These are phyloP conservation scores for Plusia festucae DNA, from an alignment of 2,888 invertebrate species.

Conservation along the genomic window DNA sequence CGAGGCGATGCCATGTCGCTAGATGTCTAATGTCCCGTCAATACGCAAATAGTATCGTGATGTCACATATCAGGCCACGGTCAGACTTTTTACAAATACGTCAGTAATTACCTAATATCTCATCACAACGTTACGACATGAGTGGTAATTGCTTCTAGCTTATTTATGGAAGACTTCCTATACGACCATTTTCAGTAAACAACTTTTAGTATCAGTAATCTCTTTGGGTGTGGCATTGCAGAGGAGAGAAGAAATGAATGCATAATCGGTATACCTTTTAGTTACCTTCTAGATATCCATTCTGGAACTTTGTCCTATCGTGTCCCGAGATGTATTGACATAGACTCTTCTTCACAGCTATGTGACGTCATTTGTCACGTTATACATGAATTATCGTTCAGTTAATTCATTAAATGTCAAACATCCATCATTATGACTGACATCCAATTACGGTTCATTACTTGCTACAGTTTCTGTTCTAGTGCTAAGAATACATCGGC, in stretches of 20 bases:
- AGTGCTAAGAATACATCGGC: slow-evolving; percentile 12
- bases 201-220: not conserved
- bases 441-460: slow-evolving; percentile 23
- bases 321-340: not conserved
- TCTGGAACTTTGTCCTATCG: not conserved
- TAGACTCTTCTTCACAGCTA: not conserved
- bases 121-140: not conserved
- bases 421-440: slow-evolving; percentile 26
- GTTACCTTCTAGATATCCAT: not conserved
- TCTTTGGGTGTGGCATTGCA: not conserved
- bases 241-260: not conserved
- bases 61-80: slow-evolving; percentile 36
- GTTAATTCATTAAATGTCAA: slow-evolving; percentile 25
- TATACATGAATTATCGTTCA: not conserved
- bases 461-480: slow-evolving; percentile 8
- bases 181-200: not conserved
- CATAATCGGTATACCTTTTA: not conserved
- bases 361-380: not conserved
- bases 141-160: not conserved
- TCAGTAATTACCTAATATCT: slow-evolving; percentile 10
- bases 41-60: slow-evolving; percentile 32
- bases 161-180: not conserved
- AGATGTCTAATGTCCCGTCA: slow-evolving; percentile 18
- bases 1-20: slow-evolving; percentile 7
- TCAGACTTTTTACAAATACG: slow-evolving; percentile 18